These are phyloP conservation scores for Mus spicilegus DNA, from an alignment of 2,113 vertebrate genomes.

Conservation along the genomic window DNA sequence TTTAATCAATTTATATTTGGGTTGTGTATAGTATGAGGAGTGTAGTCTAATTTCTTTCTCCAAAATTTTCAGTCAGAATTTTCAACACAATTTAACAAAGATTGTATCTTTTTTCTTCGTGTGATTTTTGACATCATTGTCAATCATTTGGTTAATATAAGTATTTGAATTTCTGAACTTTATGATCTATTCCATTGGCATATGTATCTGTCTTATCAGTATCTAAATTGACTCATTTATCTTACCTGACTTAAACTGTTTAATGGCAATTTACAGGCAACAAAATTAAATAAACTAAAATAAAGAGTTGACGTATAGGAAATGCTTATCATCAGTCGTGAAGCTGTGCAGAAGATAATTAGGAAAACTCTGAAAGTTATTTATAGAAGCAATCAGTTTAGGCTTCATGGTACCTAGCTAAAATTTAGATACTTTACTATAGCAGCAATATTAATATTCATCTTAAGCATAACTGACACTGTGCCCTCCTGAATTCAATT, in stretches of 20 bases:
- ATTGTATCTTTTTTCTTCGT: neutral
- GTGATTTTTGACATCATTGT: neutral
- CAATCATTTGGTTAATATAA: neutral
- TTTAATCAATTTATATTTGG: neutral
- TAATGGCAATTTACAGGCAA: conserved; percentile 22
- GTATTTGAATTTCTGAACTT: too few species aligned
- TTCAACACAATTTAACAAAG: neutral
- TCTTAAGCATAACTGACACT: neutral
- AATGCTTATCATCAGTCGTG: neutral
- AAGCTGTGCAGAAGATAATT: neutral
- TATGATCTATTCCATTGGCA: neutral
- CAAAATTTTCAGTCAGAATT: neutral
- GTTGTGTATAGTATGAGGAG: neutral
- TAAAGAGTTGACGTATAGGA: neutral
- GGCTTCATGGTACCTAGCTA: neutral
- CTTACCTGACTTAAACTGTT: neutral
- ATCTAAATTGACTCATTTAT: neutral
- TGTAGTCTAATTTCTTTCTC: neutral
- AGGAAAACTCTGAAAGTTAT: neutral
- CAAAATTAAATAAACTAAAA: neutral
- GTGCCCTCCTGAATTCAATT: neutral
- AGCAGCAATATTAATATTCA: neutral
- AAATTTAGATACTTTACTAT: neutral
- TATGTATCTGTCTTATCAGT: neutral
- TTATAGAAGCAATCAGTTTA: neutral